Evolutionary conservation across 2,888 invertebrate genomes (phyloP).

Genomic region (Sclerodermus sp.): DNA sequence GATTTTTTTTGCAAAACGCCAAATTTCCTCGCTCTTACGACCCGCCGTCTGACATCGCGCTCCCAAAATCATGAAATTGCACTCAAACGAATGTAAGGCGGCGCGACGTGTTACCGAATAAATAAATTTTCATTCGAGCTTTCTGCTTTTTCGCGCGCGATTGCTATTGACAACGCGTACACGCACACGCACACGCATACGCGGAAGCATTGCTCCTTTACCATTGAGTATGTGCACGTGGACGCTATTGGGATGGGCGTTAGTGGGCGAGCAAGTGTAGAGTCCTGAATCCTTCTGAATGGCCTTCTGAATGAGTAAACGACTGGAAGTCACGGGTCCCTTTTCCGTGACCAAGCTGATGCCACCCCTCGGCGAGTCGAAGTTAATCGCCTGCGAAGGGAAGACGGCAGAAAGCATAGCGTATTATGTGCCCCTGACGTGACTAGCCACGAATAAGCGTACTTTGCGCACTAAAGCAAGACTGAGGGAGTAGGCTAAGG

Average conservation of each 20-base stretch:
- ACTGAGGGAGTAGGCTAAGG: not conserved
- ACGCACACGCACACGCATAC: not conserved
- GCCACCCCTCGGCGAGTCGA: constrained; percentile 86
- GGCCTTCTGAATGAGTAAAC: constrained; percentile 80
- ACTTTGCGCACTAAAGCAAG: constrained; percentile 10
- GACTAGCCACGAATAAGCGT: constrained; percentile 13
- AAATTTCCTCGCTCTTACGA: too few species aligned
- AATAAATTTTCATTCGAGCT: too few species aligned
- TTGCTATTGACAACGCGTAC: too few species aligned
- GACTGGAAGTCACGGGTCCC: constrained; percentile 79
- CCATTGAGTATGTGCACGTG: constrained; percentile 86
- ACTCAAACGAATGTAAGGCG: too few species aligned
- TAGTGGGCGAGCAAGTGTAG: constrained; percentile 83
- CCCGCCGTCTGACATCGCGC: too few species aligned
- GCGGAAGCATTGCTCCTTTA: too few species aligned
- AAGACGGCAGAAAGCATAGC: constrained; percentile 10
- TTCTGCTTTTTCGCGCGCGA: too few species aligned
- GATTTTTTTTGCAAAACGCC: too few species aligned
- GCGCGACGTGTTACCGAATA: too few species aligned
- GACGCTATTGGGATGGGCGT: constrained; percentile 77
- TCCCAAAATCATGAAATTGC: too few species aligned
- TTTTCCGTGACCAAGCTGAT: constrained; percentile 87
- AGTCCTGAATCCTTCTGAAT: constrained; percentile 78
- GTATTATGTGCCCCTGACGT: constrained; percentile 5
- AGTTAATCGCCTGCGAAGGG: constrained; percentile 76